These are phyloP conservation scores for Pristionchus exspectatus DNA, from an alignment of 2,888 invertebrate genomes.

Conservation along the genomic window DNA sequence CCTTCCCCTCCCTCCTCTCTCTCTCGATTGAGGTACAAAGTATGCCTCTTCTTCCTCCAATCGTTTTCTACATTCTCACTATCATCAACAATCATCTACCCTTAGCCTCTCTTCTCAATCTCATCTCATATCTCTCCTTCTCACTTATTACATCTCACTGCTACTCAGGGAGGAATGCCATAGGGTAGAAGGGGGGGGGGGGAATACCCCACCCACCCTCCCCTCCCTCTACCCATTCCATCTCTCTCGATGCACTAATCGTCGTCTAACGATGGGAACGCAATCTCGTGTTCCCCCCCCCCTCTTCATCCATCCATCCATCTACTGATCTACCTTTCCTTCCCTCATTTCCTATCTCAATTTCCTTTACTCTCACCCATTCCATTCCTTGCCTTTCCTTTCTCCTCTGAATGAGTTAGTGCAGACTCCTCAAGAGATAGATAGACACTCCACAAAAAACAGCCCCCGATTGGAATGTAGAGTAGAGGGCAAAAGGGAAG, in stretches of 20 bases:
- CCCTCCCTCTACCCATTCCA: background rate
- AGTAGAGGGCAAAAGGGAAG: slow-evolving; percentile 12
- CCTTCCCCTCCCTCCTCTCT: background rate
- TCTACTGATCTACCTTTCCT: background rate
- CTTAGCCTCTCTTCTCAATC: background rate
- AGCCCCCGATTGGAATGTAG: background rate
- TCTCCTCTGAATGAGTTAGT: slow-evolving; percentile 26
- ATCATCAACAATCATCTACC: background rate
- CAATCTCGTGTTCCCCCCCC: background rate
- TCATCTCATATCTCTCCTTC: background rate
- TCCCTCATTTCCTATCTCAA: slow-evolving; percentile 4
- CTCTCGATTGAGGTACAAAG: slow-evolving; percentile 40
- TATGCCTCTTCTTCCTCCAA: background rate
- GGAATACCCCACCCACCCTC: no score
- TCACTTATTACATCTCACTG: background rate
- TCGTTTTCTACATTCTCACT: slow-evolving; percentile 2
- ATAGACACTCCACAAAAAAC: slow-evolving; percentile 7
- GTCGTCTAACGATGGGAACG: background rate
- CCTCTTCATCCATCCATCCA: no score
- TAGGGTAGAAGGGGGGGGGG: background rate
- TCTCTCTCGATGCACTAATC: slow-evolving; percentile 6
- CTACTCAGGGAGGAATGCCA: background rate
- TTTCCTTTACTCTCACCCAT: background rate
- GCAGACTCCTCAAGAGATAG: background rate
- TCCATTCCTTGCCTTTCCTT: background rate